These are phyloP conservation scores for Brachyptera putata DNA, from an alignment of 2,888 invertebrate species.

Conservation along the genomic window DNA sequence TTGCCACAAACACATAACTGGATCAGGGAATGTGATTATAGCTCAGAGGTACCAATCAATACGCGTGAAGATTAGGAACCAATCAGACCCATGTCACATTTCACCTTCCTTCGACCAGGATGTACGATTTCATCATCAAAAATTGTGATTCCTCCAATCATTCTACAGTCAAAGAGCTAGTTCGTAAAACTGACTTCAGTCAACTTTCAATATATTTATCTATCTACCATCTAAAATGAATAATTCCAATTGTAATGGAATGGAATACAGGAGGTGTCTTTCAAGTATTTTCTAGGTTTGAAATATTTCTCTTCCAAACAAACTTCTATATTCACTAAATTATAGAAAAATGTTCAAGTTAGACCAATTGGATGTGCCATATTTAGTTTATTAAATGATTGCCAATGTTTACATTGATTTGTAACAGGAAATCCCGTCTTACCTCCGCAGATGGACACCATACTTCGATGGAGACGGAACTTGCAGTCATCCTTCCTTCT, in stretches of 20 bases:
- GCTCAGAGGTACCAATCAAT: too few relatives aligned
- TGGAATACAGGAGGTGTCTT: slow-evolving; percentile 8
- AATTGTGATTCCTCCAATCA: neutral
- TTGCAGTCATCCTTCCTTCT: neutral
- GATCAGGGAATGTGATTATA: too few relatives aligned
- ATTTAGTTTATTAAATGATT: neutral
- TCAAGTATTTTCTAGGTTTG: neutral
- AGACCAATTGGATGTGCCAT: neutral
- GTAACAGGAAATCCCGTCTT: slow-evolving; percentile 28
- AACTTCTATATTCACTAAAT: neutral
- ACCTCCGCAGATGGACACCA: slow-evolving; percentile 18
- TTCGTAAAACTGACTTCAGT: neutral
- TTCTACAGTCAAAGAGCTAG: neutral
- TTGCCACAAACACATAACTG: too few relatives aligned
- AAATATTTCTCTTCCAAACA: neutral
- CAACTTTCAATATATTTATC: too few relatives aligned
- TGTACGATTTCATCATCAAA: neutral
- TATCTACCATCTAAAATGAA: slow-evolving; percentile 9
- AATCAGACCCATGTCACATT: too few relatives aligned
- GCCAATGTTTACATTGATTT: slow-evolving; percentile 24
- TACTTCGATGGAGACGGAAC: neutral
- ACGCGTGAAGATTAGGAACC: too few relatives aligned
- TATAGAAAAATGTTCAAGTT: neutral
- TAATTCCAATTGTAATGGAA: slow-evolving; percentile 11
- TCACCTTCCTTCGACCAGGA: too few relatives aligned